Evolutionary conservation across 2,113 vertebrate species (phyloP), one percentile per base, ranked within the genome.

Genomic region (Sialia sialis): DNA sequence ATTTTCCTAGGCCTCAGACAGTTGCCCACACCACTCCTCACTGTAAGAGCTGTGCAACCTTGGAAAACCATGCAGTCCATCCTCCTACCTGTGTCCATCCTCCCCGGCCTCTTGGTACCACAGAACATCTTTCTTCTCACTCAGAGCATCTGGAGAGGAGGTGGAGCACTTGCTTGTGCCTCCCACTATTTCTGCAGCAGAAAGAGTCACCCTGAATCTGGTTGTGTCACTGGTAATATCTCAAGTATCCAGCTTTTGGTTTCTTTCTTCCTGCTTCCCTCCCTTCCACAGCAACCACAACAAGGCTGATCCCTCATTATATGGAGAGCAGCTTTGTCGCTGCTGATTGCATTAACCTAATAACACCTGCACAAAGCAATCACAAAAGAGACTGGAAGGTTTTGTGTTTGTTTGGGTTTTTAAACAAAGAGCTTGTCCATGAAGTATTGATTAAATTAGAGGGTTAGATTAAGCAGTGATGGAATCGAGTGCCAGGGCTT

Each of bases 381-480:
- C 85, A 90, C 44, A 67, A 59, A 49, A 82, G 29, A 58, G 21
- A 66, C 87, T 60, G 23, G 64, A 90, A 89, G 93, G 51, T 58
- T 83, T 91, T 74, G 76, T 86, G 72, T 94, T 94, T 95, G 78
- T 91, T 91, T 91, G 56, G 87, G 51, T 46, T 85, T 91, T 92
- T 84, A 95, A 86, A 73, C 75, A 90, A 85, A 90, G 88, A 39
- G 60, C 79, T 30, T 36, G 76, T 36, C 79, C 75, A n/a, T 77
- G 79, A 76, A 66, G 80, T 81, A 93, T 92, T 90, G 86, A 96
- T 95, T 94, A 89, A 89, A 92, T 92, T 90, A 83, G 80, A 89
- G 48, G 56, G 78, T 94, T 81, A 90, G 94, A 97, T 93, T 90
- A 95, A 89, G 76, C 52, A 64, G 83, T 8, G 52, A 75, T 85